These are phyloP conservation scores for Marisa cornuarietis DNA, from an alignment of 1,140 invertebrate genomes.

Conservation along the genomic window DNA sequence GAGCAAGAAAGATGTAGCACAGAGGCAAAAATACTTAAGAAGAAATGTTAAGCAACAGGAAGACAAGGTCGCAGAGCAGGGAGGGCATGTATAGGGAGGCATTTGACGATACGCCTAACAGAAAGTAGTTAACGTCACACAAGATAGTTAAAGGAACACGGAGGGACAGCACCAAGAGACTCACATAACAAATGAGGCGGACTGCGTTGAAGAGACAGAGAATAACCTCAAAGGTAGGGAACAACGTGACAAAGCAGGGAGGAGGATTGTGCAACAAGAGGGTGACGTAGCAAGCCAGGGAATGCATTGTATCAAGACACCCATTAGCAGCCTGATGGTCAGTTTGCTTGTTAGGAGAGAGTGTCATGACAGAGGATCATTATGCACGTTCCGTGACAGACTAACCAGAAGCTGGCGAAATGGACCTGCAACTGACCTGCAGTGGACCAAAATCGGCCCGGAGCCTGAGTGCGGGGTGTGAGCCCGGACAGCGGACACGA, in stretches of 20 bases:
- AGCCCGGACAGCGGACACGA: constrained; percentile 56
- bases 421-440: constrained; percentile 55
- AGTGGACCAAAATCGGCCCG: constrained; percentile 63
- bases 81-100: not conserved
- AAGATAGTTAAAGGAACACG: no score
- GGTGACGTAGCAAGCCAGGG: no score
- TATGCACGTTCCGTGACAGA: no score
- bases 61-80: not conserved
- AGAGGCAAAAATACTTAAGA: not conserved
- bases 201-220: not conserved
- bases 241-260: no score
- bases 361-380: no score
- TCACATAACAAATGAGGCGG: no score
- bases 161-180: no score
- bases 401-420: constrained; percentile 7
- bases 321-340: no score
- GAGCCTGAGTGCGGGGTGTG: constrained; percentile 44
- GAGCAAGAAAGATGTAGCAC: not conserved
- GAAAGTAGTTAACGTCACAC: not conserved
- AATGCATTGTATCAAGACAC: no score
- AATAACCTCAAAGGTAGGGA: not conserved
- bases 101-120: not conserved
- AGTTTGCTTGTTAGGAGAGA: no score
- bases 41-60: not conserved
- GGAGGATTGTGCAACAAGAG: not conserved